phyloP scores from a whole-genome alignment of 2,888 invertebrate species.

The Sinelater perroti region DNA sequence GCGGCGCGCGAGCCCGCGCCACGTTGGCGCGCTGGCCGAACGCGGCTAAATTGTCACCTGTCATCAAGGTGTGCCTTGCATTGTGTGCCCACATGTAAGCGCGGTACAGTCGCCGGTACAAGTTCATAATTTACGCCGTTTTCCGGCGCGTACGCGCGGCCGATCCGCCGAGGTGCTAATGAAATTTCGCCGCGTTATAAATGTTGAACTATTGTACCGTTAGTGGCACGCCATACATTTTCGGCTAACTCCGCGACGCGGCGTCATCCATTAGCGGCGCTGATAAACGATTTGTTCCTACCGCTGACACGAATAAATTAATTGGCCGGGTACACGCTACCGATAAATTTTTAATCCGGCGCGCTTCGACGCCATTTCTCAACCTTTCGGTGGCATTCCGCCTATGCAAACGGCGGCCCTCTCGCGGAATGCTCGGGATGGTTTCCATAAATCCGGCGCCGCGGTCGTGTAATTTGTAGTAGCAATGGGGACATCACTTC shows the following conservation, averaged over 20 bases:
- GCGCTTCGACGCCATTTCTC: slow-evolving; percentile 19
- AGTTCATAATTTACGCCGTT: slow-evolving; percentile 30
- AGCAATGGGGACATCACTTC: no score
- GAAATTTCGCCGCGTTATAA: slow-evolving; percentile 31
- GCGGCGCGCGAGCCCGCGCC: slow-evolving; percentile 6
- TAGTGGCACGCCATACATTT: slow-evolving; percentile 21
- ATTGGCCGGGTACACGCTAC: slow-evolving; percentile 26
- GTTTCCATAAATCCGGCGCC: no score
- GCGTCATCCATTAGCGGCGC: slow-evolving; percentile 18
- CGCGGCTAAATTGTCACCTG: slow-evolving; percentile 47
- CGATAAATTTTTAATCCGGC: slow-evolving; percentile 28
- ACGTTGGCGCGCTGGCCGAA: slow-evolving; percentile 42
- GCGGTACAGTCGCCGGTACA: slow-evolving; percentile 36
- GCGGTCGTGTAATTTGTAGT: no score
- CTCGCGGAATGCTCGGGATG: no score
- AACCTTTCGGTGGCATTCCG: slow-evolving; percentile 2
- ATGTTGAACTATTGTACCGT: slow-evolving; percentile 26
- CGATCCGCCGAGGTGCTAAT: slow-evolving; percentile 34
- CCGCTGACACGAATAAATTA: slow-evolving; percentile 30
- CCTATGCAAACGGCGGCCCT: slow-evolving; percentile 25
- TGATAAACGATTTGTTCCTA: slow-evolving; percentile 32
- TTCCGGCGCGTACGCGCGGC: slow-evolving; percentile 11
- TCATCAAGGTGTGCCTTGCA: slow-evolving; percentile 48
- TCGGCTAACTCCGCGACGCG: slow-evolving; percentile 18
- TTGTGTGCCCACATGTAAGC: slow-evolving; percentile 44